These are phyloP conservation scores for Andinoacara biseriatus DNA, from an alignment of 2,113 vertebrate genomes.

Conservation along the genomic window DNA sequence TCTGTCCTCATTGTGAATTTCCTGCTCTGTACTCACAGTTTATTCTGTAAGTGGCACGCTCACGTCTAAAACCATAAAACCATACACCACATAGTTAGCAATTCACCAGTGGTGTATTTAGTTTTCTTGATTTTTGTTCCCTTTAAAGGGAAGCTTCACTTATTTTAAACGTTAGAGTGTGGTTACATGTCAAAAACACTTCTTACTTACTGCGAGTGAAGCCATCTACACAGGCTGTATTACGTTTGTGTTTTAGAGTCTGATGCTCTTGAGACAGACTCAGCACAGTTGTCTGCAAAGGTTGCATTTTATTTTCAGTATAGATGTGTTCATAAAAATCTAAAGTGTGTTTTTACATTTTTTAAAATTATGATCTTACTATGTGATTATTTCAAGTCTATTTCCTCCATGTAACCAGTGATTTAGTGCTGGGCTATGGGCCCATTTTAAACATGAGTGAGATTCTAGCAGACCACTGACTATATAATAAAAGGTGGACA, in stretches of 20 bases:
- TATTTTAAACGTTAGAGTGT: background rate
- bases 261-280: background rate
- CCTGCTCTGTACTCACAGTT: constrained; percentile 92
- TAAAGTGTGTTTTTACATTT: background rate
- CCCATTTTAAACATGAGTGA: too few species aligned
- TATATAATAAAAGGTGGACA: too few species aligned
- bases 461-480: too few species aligned
- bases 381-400: too few species aligned
- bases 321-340: background rate
- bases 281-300: fast-evolving
- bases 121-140: background rate
- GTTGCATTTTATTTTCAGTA: fast-evolving
- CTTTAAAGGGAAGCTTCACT: background rate
- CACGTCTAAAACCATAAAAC: background rate
- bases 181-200: background rate
- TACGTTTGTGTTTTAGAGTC: background rate
- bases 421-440: too few species aligned
- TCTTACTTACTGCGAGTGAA: background rate
- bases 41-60: constrained; percentile 81
- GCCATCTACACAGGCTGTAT: background rate
- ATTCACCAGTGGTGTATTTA: background rate
- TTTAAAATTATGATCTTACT: background rate
- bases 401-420: too few species aligned
- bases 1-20: constrained; percentile 92
- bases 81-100: background rate